phyloP scores from a whole-genome alignment of 2,888 invertebrate genomes.

The Ophion obscuratus region DNA sequence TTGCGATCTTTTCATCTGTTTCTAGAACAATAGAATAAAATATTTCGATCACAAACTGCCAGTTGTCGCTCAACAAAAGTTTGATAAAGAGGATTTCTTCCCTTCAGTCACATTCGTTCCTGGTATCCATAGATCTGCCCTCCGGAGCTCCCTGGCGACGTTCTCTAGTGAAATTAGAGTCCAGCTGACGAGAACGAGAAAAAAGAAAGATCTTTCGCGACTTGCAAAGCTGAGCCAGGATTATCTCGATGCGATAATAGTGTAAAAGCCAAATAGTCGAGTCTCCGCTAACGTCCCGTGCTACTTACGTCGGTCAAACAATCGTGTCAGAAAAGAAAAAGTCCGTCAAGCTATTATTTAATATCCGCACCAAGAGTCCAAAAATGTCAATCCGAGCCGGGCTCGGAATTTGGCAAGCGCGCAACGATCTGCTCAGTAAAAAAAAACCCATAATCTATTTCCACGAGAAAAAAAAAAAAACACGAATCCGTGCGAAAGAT shows the following conservation, averaged over 20 bases:
- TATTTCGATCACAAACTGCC: constrained; percentile 1
- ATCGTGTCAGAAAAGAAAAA: too few relatives aligned
- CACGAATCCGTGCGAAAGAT: background rate
- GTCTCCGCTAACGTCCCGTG: too few relatives aligned
- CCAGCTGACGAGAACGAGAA: background rate
- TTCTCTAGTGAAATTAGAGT: background rate
- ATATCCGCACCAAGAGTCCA: too few relatives aligned
- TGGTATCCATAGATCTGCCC: too few relatives aligned
- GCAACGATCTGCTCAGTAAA: background rate
- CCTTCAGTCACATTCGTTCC: background rate
- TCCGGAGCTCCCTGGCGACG: too few relatives aligned
- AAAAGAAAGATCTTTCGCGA: background rate
- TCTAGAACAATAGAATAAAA: background rate
- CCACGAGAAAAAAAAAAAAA: background rate
- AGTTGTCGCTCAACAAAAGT: background rate
- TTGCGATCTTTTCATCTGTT: background rate
- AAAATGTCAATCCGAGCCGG: too few relatives aligned
- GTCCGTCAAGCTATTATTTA: too few relatives aligned
- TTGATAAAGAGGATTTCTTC: background rate
- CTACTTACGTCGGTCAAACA: too few relatives aligned
- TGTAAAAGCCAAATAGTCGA: too few relatives aligned
- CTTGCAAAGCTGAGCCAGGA: background rate
- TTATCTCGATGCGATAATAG: background rate
- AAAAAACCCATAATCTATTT: background rate
- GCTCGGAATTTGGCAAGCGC: too few relatives aligned